A percentile compares a stretch with the other conserved stretches of the same genome.
Evolutionary conservation across 2,888 invertebrate species (phyloP).

Genomic region (Chydorus sphaericus): DNA sequence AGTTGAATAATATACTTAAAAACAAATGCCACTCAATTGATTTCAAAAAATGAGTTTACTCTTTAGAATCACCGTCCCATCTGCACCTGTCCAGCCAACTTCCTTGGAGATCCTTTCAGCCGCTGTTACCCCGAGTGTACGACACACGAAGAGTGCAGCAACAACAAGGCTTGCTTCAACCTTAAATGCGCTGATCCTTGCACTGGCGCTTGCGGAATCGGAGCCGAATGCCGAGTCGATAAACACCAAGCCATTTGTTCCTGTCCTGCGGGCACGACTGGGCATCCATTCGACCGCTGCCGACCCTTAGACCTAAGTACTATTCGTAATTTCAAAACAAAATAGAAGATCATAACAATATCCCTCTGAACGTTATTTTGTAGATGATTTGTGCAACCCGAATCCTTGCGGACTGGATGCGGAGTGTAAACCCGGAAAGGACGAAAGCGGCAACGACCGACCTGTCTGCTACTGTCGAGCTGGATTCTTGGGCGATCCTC

Average conservation of each 20-base stretch:
- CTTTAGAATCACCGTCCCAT: slow-evolving; percentile 18
- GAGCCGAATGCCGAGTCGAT: slow-evolving; percentile 62
- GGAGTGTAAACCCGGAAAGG: slow-evolving; percentile 66
- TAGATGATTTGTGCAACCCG: slow-evolving; percentile 67
- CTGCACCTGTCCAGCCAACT: slow-evolving; percentile 36
- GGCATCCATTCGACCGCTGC: slow-evolving; percentile 68
- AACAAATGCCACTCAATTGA: too few species aligned
- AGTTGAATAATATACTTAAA: slow-evolving; percentile 27
- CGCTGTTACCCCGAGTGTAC: slow-evolving; percentile 69
- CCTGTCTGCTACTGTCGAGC: slow-evolving; percentile 71
- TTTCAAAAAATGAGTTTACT: background rate
- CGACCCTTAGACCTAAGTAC: slow-evolving; percentile 62
- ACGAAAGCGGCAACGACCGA: slow-evolving; percentile 61
- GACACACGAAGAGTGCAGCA: slow-evolving; percentile 61
- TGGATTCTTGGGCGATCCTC: slow-evolving; percentile 62
- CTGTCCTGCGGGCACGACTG: slow-evolving; percentile 51
- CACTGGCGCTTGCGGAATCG: slow-evolving; percentile 50
- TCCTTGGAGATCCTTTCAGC: slow-evolving; percentile 58
- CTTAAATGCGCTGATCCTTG: slow-evolving; percentile 73
- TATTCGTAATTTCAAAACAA: too few species aligned
- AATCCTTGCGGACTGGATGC: slow-evolving; percentile 74
- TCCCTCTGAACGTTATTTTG: too few species aligned
- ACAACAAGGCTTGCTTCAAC: slow-evolving; percentile 51
- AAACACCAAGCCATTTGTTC: slow-evolving; percentile 64
- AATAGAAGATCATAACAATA: too few species aligned